Base-by-base conservation (phyloP, 2,113 vertebrate genomes). In the Chionodraco myersi region DNA sequence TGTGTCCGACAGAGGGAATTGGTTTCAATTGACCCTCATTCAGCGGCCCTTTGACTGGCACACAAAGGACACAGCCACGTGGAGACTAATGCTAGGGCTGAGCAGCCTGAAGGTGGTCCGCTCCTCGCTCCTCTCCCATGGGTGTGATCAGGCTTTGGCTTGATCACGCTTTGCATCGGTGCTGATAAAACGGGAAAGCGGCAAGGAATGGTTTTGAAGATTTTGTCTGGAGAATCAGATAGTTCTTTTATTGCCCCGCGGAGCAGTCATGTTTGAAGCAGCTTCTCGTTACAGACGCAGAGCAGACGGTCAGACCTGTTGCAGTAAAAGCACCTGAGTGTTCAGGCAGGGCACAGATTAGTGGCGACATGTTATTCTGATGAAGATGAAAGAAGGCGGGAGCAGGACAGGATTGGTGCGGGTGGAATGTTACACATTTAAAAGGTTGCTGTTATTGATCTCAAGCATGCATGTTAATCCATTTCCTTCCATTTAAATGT, bases 1-100 rank as follows among this genome's bases (percentile, higher is more conserved):
- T 95, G 92, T 93, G 85, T 89, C 85, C 87, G 88, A 93, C 89
- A 93, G 91, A 93, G 83, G 87, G 89, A 94, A 93, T 93, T 94
- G 94, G 92, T 94, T 95, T 94, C 92, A 94, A 85, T 92, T 94
- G 94, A 91, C 88, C 92, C 85, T 93, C 92, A 95, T 95, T 95
- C 92, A 94, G 85, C 59, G 51, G 86, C 52, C 83, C 85, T 94
- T 95, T 93, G 91, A 91, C 79, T 89, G 85, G 58, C 73, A 88
- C 89, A 92, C 93, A 92, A 95, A 94, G 85, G 92, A 90, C 92
- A 94, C 92, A 95, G 93, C 93, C 92, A 93, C 91, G 90, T 94
- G 94, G 94, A 93, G 92, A 94, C 93, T 94, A 95, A 95, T 92
- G 94, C 93, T 89, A 75, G 88, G 85, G 88, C 87, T 89, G 85